Base-by-base conservation (phyloP, 2,797 vertebrate genomes). In the Mastacembelus armatus region DNA sequence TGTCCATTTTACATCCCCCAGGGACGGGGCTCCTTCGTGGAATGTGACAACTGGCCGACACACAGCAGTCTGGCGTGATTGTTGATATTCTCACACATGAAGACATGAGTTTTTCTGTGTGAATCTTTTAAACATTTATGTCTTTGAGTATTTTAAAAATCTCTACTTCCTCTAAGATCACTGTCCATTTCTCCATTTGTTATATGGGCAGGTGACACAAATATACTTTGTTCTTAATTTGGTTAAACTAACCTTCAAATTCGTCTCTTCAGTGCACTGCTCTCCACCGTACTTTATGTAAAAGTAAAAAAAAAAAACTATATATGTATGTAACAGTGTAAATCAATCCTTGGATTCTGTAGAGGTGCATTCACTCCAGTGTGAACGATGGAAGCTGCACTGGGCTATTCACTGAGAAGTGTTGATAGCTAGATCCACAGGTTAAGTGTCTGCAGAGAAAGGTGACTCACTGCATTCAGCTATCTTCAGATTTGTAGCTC, bases 41-140 rank as follows among this genome's bases (percentile, higher is more conserved):
- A 87, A 85, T 89, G 63, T 88, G 82, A 78, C 88, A 82, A 84
- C 77, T 35, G 74, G 63, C 78, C 78, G 87, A 81, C 77, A 85
- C 9, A 48, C 80, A 50, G 77, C 27, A 45, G 55, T 36, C 52
- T 0, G n/a, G 50, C 61, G 67, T 71, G 5, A 14, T 38, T 16
- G 35, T 6, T 5, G 35, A 2, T 15, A 61, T 15, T 40, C 60
- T 67, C 60, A 24, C 35, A 38, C 19, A 21, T 29, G n/a, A n/a
- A n/a, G n/a, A n/a, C n/a, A n/a, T n/a, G n/a, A n/a, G n/a, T n/a
- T n/a, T n/a, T 33, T 18, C 22, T n/a, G n/a, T n/a, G n/a, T n/a
- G n/a, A n/a, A n/a, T n/a, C n/a, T n/a, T n/a, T n/a, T n/a, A 51
- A 52, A 40, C 26, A 29, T 11, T 32, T 8, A 16, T 26, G 42